Conservation (phyloP, 2,888 invertebrate species). For the Resseliella maxima region DNA sequence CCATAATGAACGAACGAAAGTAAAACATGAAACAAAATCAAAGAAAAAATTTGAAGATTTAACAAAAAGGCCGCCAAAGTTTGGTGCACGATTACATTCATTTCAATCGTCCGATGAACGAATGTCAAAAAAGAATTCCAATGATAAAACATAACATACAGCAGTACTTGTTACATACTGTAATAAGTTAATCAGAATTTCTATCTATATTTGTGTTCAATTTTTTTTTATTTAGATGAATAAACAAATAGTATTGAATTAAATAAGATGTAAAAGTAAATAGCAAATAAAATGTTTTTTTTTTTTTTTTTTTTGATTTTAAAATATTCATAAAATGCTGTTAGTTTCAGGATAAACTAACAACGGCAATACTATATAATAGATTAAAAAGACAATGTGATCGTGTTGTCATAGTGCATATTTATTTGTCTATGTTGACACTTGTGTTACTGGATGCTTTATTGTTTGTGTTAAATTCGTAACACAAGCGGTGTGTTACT, state of each 20-base stretch:
- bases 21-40: background rate
- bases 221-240: too few relatives aligned
- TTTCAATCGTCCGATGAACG: background rate
- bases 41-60: background rate
- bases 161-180: background rate
- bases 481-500: background rate
- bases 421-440: constrained; percentile 2
- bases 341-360: background rate
- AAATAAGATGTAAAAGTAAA: too few relatives aligned
- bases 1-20: constrained; percentile 15
- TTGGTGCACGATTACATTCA: background rate
- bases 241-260: too few relatives aligned
- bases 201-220: too few relatives aligned
- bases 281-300: too few relatives aligned
- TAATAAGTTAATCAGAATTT: background rate
- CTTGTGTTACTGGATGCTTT: background rate
- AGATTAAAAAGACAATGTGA: too few relatives aligned
- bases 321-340: background rate
- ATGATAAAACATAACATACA: background rate
- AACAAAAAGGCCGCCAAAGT: background rate
- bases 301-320: background rate
- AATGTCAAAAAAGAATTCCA: background rate
- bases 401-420: constrained; percentile 6
- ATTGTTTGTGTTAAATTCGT: background rate
- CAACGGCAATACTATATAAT: constrained; percentile 4